Conservation (phyloP, 2,888 invertebrate species). For the Bimastos eiseni region DNA sequence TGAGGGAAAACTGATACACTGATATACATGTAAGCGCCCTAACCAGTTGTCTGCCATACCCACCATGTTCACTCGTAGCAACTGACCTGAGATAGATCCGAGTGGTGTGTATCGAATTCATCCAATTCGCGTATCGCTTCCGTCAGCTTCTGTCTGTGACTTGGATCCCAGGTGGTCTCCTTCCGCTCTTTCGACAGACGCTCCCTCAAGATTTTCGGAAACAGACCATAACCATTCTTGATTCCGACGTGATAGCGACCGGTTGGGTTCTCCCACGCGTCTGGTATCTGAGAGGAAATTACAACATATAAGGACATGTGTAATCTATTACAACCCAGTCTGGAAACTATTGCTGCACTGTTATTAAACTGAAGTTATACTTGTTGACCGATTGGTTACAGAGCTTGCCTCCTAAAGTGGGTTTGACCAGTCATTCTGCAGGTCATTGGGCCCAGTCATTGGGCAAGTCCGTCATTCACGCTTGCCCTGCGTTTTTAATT, state of each 20-base stretch:
- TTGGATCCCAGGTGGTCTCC: conserved; percentile 81
- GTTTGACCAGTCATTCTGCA: too few species aligned
- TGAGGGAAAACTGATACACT: too few species aligned
- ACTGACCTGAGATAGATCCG: conserved; percentile 34
- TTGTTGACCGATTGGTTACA: too few species aligned
- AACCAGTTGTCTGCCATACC: too few species aligned
- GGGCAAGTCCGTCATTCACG: too few species aligned
- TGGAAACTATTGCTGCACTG: too few species aligned
- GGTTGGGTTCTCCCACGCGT: conserved; percentile 79
- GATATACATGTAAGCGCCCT: too few species aligned
- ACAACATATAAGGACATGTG: neutral
- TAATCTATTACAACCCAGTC: neutral
- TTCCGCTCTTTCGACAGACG: conserved; percentile 77
- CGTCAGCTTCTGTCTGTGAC: conserved; percentile 78
- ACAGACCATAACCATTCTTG: conserved; percentile 82
- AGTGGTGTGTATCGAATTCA: conserved; percentile 33
- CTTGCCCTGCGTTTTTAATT: too few species aligned
- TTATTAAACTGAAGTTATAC: too few species aligned
- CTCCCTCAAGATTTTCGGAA: conserved; percentile 81
- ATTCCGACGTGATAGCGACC: conserved; percentile 85
- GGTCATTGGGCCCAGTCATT: too few species aligned
- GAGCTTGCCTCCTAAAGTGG: too few species aligned
- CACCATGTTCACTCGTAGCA: neutral
- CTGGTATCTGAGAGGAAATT: conserved; percentile 72
- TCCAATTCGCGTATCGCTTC: conserved; percentile 67